Conservation (phyloP, 1,140 invertebrate species). For the Semibalanus balanoides region DNA sequence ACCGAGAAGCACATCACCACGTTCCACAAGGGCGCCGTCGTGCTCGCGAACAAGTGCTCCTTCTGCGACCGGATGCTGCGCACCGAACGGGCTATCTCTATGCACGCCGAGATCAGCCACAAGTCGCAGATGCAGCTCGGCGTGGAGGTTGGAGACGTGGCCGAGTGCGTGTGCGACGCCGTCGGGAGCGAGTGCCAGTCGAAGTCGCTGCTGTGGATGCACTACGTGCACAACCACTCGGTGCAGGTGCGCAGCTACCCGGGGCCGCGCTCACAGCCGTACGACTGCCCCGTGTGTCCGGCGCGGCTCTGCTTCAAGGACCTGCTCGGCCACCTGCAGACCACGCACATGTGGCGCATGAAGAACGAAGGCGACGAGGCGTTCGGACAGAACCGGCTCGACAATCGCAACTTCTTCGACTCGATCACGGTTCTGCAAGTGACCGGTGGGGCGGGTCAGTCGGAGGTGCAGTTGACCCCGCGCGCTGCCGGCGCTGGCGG, state of each 20-base stretch:
- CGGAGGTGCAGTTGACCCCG: too few species aligned
- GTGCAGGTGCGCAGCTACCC: not conserved
- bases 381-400: not conserved
- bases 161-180: not conserved
- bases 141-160: not conserved
- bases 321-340: not conserved
- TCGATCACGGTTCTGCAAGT: not conserved
- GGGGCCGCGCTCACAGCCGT: not conserved
- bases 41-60: not conserved
- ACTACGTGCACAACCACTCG: not conserved
- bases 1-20: not conserved
- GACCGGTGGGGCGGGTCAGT: not conserved
- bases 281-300: not conserved
- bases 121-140: not conserved
- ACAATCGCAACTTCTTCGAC: not conserved
- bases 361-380: not conserved
- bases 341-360: not conserved
- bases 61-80: not conserved
- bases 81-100: not conserved
- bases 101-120: not conserved
- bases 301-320: not conserved
- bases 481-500: too few species aligned
- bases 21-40: not conserved
- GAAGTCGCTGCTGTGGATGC: not conserved
- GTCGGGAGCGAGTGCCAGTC: too few species aligned